phyloP scores from a whole-genome alignment of 2,113 vertebrate genomes.

The Prionailurus viverrinus region DNA sequence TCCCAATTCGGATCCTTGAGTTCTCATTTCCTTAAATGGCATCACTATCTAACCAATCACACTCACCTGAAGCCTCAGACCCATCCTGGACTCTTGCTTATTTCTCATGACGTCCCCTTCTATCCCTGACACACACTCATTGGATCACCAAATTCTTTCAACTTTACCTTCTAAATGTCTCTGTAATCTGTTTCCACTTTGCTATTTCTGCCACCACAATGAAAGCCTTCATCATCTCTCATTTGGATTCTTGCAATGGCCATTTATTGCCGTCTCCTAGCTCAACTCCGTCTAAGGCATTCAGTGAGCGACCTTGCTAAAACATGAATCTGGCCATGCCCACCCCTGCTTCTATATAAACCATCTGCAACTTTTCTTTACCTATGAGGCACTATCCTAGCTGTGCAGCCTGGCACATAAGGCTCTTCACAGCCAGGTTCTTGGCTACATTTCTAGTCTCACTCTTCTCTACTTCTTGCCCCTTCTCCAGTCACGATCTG shows the following conservation, averaged over 20 bases:
- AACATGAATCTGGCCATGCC: fast-evolving
- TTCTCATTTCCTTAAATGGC: background rate
- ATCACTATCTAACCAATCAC: background rate
- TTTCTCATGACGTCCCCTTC: background rate
- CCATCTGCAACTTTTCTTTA: background rate
- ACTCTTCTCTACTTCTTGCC: background rate
- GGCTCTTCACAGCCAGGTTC: background rate
- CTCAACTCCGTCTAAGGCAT: background rate
- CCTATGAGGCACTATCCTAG: background rate
- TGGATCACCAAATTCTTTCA: background rate
- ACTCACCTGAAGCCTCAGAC: background rate
- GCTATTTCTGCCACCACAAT: background rate
- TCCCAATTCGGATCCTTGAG: background rate
- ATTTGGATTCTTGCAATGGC: background rate
- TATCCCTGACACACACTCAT: background rate
- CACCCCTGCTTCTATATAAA: background rate
- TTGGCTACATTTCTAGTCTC: background rate
- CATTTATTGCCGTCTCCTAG: background rate
- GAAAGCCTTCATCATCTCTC: background rate
- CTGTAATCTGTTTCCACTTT: background rate
- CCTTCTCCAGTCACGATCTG: background rate
- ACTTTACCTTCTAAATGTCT: background rate
- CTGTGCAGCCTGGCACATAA: background rate
- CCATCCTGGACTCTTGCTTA: background rate
- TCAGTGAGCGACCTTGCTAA: background rate